Base-by-base conservation (phyloP, 2,113 vertebrate genomes). In the Microcebus griseorufus region DNA sequence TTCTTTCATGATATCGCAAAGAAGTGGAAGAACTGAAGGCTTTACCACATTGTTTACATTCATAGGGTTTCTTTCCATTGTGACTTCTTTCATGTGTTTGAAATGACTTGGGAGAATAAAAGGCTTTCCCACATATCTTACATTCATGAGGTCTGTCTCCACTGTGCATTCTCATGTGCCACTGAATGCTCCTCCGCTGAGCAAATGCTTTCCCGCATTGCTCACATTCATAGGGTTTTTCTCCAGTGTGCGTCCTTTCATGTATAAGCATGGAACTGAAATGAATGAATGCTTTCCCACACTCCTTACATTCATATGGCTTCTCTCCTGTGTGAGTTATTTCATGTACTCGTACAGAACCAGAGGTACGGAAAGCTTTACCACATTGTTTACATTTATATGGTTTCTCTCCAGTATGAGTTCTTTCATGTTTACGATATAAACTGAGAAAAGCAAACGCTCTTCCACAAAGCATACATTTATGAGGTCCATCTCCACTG, bases 391-490 rank as follows among this genome's bases (percentile, higher is more conserved):
- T 79, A 90, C 88, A 90, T 79, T 78, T 45, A 79, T 65, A 90
- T 11, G 45, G 88, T 67, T 90, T 90, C 75, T 90, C 88, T 69
- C 62, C 62, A 23, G 88, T 90, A 27, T 90, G 88, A 32, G 67
- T 53, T 20, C 62, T 79, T 67, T 79, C 75, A 80, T 67, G 45
- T 80, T 42, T 14, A 42, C 20, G 22, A 73, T 8, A 45, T 16
- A 73, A 6, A 8, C 72, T 73, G 72, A 14, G 72, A 73, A 23
- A 73, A 13, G 37, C 39, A 42, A 42, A 73, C 6, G 39, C 39
- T 45, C 42, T 73, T 42, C 39, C 72, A 16, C 39, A 73, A 27
- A 45, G 18, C 23, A 45, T 45, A 45, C 39, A 73, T 45, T 73
- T 73, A 73, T 73, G n/a, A 27, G 39, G 25, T 45, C 72, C 39